Evolutionary conservation across 2,888 invertebrate species (phyloP).

Genomic region (Aricia artaxerxes): DNA sequence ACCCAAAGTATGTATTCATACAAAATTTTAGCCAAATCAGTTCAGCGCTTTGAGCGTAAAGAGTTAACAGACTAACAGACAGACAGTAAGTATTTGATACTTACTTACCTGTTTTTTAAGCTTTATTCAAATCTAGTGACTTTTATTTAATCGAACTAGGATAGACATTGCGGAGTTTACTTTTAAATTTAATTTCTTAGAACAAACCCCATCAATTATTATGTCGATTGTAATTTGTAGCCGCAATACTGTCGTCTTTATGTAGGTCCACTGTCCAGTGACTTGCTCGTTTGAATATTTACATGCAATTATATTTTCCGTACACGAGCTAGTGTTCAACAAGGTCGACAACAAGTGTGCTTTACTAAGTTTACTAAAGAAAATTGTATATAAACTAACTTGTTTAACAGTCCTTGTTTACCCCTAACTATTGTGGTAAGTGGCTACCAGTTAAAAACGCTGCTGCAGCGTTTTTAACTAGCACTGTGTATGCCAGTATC

Average conservation of each 20-base stretch:
- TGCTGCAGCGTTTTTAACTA: background rate
- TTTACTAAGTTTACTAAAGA: slow-evolving; percentile 11
- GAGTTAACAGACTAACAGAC: too few relatives aligned
- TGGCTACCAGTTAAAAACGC: background rate
- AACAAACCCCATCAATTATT: background rate
- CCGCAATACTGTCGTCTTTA: slow-evolving; percentile 6
- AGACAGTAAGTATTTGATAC: too few relatives aligned
- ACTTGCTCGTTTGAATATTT: slow-evolving; percentile 13
- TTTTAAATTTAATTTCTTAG: too few relatives aligned
- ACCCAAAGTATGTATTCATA: too few relatives aligned
- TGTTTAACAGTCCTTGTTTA: background rate
- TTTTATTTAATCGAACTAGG: background rate
- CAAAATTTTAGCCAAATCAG: too few relatives aligned
- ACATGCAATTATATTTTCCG: slow-evolving; percentile 32
- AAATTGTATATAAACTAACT: slow-evolving; percentile 5
- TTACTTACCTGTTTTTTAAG: background rate
- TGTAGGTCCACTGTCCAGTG: background rate
- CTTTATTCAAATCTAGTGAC: background rate
- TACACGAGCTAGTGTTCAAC: slow-evolving; percentile 29
- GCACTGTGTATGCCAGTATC: too few relatives aligned
- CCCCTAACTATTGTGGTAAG: background rate
- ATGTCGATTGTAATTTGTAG: background rate
- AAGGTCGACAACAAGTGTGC: slow-evolving; percentile 26
- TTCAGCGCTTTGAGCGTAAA: too few relatives aligned
- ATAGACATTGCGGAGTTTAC: background rate